Conservation (phyloP, 2,888 invertebrate genomes). For the Dolichomitus sp. region DNA sequence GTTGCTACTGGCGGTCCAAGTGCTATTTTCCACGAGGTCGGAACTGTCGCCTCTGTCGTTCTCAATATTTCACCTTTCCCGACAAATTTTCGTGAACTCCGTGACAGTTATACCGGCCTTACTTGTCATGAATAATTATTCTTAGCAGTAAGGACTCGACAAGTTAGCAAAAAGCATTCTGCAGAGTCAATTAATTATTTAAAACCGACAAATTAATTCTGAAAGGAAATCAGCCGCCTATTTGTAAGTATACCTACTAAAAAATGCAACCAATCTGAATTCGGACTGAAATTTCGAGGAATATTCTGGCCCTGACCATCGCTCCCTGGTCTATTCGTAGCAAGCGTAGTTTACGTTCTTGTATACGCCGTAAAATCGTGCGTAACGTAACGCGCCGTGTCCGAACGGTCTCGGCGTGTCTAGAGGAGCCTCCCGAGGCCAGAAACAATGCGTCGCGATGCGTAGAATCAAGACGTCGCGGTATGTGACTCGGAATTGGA, state of each 20-base stretch:
- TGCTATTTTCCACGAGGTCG: constrained; percentile 62
- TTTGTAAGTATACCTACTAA: background rate
- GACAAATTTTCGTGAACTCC: constrained; percentile 16
- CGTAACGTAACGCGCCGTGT: background rate
- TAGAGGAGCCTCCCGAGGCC: background rate
- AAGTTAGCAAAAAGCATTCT: background rate
- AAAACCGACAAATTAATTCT: background rate
- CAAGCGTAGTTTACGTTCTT: background rate
- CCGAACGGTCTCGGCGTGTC: background rate
- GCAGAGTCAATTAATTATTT: background rate
- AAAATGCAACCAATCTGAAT: background rate
- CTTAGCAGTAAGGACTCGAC: constrained; percentile 3
- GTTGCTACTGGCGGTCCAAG: constrained; percentile 18
- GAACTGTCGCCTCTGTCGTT: constrained; percentile 18
- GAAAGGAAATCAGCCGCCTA: background rate
- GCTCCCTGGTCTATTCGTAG: background rate
- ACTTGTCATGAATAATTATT: constrained; percentile 5
- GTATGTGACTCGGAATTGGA: constrained; percentile 69
- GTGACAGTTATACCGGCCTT: background rate
- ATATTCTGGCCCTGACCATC: constrained; percentile 13
- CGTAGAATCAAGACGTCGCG: constrained; percentile 60
- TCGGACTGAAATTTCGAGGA: background rate
- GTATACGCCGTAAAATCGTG: background rate
- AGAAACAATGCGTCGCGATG: constrained; percentile 31
- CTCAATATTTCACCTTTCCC: constrained; percentile 32